Percentiles rank a stretch among this genome's conserved stretches.
Conservation (phyloP, 2,888 invertebrate genomes). For the Lepidocyrtinus sp. region DNA sequence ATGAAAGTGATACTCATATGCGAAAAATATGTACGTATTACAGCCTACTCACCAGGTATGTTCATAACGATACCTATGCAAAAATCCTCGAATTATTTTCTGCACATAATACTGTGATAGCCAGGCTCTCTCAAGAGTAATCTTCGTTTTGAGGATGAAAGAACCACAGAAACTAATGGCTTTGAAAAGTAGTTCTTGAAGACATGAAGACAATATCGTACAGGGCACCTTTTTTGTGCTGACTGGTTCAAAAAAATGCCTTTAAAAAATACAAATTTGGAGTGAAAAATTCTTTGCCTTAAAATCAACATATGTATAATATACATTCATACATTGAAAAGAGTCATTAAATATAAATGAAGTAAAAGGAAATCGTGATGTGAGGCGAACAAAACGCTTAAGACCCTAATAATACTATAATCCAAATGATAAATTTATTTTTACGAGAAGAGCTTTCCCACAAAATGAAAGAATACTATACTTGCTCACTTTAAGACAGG, state of each 20-base stretch:
- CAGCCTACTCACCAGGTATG: too few species aligned
- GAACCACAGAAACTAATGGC: not conserved
- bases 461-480: too few species aligned
- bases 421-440: slow-evolving; percentile 10
- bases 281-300: not conserved
- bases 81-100: not conserved
- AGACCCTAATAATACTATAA: slow-evolving; percentile 4
- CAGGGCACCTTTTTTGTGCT: not conserved
- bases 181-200: not conserved
- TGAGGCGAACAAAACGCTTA: slow-evolving; percentile 24
- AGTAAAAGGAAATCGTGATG: slow-evolving; percentile 55
- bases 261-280: not conserved
- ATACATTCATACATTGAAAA: too few species aligned
- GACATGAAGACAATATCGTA: not conserved
- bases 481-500: not conserved
- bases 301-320: too few species aligned
- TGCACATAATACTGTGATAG: not conserved
- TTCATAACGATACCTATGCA: too few species aligned
- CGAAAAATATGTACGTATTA: too few species aligned
- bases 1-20: too few species aligned
- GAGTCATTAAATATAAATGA: slow-evolving; percentile 29
- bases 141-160: not conserved
- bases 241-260: not conserved
- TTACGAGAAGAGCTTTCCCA: not conserved
- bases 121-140: not conserved